Evolutionary conservation across 2,888 invertebrate genomes (phyloP), one percentile per base, ranked within the genome.

Genomic region (Amorpha juglandis): DNA sequence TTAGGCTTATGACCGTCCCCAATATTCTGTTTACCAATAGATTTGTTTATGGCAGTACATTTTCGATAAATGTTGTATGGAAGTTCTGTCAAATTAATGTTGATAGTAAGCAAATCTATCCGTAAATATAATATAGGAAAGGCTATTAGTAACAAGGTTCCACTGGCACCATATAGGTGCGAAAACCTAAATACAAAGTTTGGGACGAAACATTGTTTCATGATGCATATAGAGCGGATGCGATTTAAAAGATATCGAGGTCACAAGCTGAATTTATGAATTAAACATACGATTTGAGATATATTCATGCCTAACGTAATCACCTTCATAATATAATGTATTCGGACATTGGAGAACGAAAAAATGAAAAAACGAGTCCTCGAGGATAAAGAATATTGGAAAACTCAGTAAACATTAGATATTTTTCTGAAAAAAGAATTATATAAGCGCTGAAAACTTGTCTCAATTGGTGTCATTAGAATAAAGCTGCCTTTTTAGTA

Each of bases 201-300:
- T 53, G 38, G 6, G 53, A 52, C 65, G 53, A 63, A 55, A 50
- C 35, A 55, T 47, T 55, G 42, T n/a, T 35, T 48, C 42, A 35
- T 45, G 53, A 14, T 63, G 66, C 63, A 67, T 69, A 63, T 64
- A 67, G 64, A 55, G 55, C 48, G 48, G 64, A 66, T 68, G n/a
- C 50, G 48, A 67, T 63, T 70, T 55, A 68, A 63, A 66, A 70
- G 64, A 62, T 67, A 63, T 47, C 48, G 63, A 45, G 63, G 63
- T 73, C 69, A 69, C 58, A 71, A 70, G 52, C 62, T 65, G 50
- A 63, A 68, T 74, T 73, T 69, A 79, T 85, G 81, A 83, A 84
- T 85, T 78, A 83, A 79, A 78, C 79, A 83, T 80, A 33, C 71
- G 71, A 76, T 77, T 75, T 71, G 71, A 74, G 76, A 80, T 78